Evolutionary conservation across 2,888 invertebrate species (phyloP).

Genomic region (Tetragonisca angustula): DNA sequence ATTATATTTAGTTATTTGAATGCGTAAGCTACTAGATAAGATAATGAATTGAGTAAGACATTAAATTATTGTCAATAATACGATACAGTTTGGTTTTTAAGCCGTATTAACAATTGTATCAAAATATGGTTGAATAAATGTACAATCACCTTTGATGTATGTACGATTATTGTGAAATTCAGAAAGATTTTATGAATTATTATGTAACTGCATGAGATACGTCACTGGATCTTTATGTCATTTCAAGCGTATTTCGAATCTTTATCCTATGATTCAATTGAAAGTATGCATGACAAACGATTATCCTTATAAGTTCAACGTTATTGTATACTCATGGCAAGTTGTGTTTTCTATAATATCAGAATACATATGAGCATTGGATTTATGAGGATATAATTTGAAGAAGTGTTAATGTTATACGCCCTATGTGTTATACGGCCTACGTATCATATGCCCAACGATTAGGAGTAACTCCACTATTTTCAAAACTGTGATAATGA

Average conservation of each 20-base stretch:
- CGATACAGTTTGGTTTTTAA: slow-evolving; percentile 42
- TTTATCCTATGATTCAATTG: slow-evolving; percentile 72
- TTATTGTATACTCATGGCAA: slow-evolving; percentile 72
- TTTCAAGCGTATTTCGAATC: slow-evolving; percentile 55
- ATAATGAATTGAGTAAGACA: not conserved
- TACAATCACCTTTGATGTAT: slow-evolving; percentile 26
- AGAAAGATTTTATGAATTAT: slow-evolving; percentile 43
- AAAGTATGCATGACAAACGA: slow-evolving; percentile 82
- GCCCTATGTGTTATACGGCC: too few relatives aligned
- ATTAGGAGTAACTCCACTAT: too few relatives aligned
- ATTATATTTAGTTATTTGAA: slow-evolving; percentile 21
- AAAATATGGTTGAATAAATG: slow-evolving; percentile 21
- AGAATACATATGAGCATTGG: slow-evolving; percentile 71
- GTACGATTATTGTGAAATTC: slow-evolving; percentile 12
- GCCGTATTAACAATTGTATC: slow-evolving; percentile 39
- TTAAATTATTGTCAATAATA: slow-evolving; percentile 29
- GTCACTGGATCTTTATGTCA: slow-evolving; percentile 73
- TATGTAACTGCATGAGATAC: slow-evolving; percentile 59
- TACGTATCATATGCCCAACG: too few relatives aligned
- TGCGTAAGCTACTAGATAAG: slow-evolving; percentile 18
- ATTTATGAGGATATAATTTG: slow-evolving; percentile 68
- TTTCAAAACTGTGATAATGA: too few relatives aligned
- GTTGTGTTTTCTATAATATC: slow-evolving; percentile 75
- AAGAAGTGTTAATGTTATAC: slow-evolving; percentile 59
- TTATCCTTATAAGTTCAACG: slow-evolving; percentile 69